Evolutionary conservation across 2,113 vertebrate species (phyloP), one percentile per base, ranked within the genome.

Genomic region (Vulpes vulpes): DNA sequence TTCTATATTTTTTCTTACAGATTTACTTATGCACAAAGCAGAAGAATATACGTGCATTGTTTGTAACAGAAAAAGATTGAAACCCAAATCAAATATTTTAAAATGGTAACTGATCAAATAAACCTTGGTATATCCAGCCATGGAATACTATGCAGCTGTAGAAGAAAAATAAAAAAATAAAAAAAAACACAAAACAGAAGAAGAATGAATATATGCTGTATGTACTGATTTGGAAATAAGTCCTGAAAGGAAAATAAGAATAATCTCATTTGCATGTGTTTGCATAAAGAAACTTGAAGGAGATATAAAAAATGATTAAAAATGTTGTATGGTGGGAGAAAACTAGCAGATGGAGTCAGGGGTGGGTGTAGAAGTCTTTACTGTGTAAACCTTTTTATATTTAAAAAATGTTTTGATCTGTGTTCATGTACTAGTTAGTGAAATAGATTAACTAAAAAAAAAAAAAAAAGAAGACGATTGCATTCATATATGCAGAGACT

Each of bases 291-390:
- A 97, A 86, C 91, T 95, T 84, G 84, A 96, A 98, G 86, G 27
- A 96, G 51, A 85, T 91, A 71, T 90, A 88, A 88, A 97, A 93
- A 97, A 95, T 27, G 95, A 97, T 94, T 91, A 94, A 88, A 96
- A 97, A 86, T 98, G 89, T 97, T 96, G 91, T 96, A 30, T 94
- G 65, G 96, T 97, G 93, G 98, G 98, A 94, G 95, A 95, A 95
- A 96, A 96, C 85, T 92, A 83, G 76, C 95, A 98, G 97, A 98
- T 97, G 97, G 95, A 96, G 73, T 82, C 57, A 74, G 91, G 96
- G 55, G 94, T 98, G 91, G 97, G 91, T 97, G 97, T 98, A 97
- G 92, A 98, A 93, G 51, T 96, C 89, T 93, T 97, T 59, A 74
- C 85, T 94, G 65, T 92, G 79, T 92, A 96, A 94, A 95, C 85